Base-by-base conservation (phyloP, 2,113 vertebrate species). In the Notiomystis cincta region DNA sequence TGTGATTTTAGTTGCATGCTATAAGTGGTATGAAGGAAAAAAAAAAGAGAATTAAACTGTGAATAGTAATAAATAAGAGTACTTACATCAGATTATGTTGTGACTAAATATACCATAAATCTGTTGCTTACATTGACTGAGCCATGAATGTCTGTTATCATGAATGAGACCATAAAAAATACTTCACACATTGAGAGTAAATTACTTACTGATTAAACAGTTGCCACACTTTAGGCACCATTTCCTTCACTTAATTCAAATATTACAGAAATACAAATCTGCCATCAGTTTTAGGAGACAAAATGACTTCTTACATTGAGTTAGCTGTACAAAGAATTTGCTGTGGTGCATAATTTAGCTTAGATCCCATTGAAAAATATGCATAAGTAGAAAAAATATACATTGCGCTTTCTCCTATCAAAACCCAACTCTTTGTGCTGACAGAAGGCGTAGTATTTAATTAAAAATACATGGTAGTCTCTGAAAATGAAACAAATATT, bases 171-270 rank as follows among this genome's bases (percentile, higher is more conserved):
- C 42, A 64, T 84, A 89, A 87, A 95, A 96, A 78, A 85, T 92
- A 40, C 62, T 93, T 86, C 84, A 91, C 76, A 79, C 71, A 77
- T 87, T 84, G 93, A 53, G 33, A 93, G 72, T 83, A 94, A 96
- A 96, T 96, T 91, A 75, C 47, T 93, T 82, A 66, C 70, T 87
- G 91, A 95, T 96, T 96, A 95, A 97, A 86, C 69, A 82, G 72
- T 96, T 95, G 71, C 45, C 50, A 92, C 38, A 90, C 27, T 95
- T 95, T 56, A 91, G 90, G 71, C 86, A 82, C 66, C 42, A 50
- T 60, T 96, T 96, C 87, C 78, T 87, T 92, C 35, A 48, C 60
- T 88, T 94, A 88, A 89, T 96, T 96, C 85, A 90, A 89, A 89
- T 83, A 94, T 87, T 94, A 92, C 85, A 82, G 51, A 85, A 92